These are phyloP conservation scores for Astropecten irregularis DNA, from an alignment of 53 echinoderm and acorn worm genomes.

Conservation along the genomic window DNA sequence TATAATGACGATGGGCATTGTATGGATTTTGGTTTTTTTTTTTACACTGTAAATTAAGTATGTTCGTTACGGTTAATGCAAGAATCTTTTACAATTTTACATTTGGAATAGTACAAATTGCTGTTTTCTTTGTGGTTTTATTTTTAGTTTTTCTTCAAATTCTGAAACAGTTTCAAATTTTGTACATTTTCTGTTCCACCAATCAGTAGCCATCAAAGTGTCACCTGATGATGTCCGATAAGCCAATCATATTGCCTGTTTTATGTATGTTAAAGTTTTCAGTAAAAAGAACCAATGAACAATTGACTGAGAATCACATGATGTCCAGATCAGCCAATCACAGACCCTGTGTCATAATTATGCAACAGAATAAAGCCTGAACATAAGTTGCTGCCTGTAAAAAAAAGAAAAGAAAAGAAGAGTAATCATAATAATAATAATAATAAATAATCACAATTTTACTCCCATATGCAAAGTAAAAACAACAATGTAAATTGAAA, in stretches of 20 bases:
- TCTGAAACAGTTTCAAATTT: no score
- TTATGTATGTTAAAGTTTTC: not conserved
- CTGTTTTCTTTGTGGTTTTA: no score
- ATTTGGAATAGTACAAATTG: no score
- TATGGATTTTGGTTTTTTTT: not conserved
- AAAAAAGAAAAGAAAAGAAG: not conserved
- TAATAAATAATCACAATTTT: not conserved
- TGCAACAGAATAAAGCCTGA: not conserved
- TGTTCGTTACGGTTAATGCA: no score
- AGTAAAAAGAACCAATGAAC: not conserved
- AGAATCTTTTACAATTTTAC: no score
- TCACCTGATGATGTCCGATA: slow-evolving; percentile 29
- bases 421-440: no score
- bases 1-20: slow-evolving; percentile 23
- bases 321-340: slow-evolving; percentile 2
- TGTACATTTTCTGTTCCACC: no score
- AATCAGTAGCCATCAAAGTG: no score
- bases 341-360: not conserved
- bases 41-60: slow-evolving; percentile 10
- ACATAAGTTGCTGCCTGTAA: not conserved
- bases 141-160: no score
- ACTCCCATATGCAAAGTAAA: slow-evolving; percentile 41
- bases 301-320: not conserved
- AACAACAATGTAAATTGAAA: slow-evolving; percentile 13
- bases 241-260: slow-evolving; percentile 51